Base-by-base conservation (phyloP, 1,140 invertebrate species). In the Bactericera cockerelli region DNA sequence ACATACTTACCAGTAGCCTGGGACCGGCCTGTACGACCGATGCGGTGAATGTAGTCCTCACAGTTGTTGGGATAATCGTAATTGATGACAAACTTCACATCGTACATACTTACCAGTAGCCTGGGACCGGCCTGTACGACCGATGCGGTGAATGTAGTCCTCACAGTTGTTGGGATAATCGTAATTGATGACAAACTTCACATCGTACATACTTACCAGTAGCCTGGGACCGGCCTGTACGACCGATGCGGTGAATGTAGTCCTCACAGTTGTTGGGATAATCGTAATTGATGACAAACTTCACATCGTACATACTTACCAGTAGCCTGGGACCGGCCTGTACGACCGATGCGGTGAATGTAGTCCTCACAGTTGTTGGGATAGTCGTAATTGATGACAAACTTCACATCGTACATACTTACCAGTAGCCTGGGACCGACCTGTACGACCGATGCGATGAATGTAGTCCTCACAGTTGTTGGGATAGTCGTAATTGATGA, bases 341-440 rank as follows among this genome's bases (percentile, higher is more conserved):
- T 99, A 66, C 96, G 83, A 28, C 96, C 96, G 74, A 99, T 99
- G 64, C 96, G 84, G 75, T 99, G 96, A 68, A 99, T 94, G 71
- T 99, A 99, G 75, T 99, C 96, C 75, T 99, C 96, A 61, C 92
- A 94, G 61, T 89, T 92, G 71, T 89, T 91, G 56, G 96, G 95
- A 75, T 97, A 99, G 75, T 99, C 96, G 79, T 89, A 98, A 76
- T 99, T 99, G 72, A 99, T 93, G 58, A 99, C 96, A 81, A 90
- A 98, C 75, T 95, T 97, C 63, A 99, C 94, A 73, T 98, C 96
- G 74, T 96, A 91, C 67, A 99, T 94, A 84, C n/a, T n/a, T n/a
- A n/a, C n/a, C n/a, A n/a, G n/a, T n/a, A n/a, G n/a, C n/a, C n/a
- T n/a, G n/a, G n/a, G n/a, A n/a, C n/a, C n/a, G n/a, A n/a, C n/a